Conservation (phyloP, 2,888 invertebrate species). For the Nebria brevicollis region DNA sequence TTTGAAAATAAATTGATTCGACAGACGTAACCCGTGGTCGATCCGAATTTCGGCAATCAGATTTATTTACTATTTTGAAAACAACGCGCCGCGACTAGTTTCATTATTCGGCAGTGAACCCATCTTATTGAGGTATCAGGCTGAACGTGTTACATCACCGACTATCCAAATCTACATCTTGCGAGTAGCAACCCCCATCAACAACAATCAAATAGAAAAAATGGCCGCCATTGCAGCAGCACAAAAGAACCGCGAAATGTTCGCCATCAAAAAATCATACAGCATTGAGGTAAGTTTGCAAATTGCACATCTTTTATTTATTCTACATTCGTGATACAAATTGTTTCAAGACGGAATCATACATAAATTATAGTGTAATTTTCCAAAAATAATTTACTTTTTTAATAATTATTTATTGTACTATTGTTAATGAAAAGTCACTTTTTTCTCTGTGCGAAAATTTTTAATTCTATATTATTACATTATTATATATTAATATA, state of each 20-base stretch:
- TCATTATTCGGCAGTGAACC: constrained; percentile 63
- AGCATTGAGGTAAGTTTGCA: constrained; percentile 89
- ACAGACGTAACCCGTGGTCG: constrained; percentile 72
- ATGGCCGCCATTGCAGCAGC: constrained; percentile 91
- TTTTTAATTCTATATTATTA: no score
- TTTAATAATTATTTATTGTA: no score
- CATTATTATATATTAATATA: no score
- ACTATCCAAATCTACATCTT: constrained; percentile 31
- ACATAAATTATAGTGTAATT: no score
- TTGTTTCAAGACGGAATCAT: no score
- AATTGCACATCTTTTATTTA: neutral
- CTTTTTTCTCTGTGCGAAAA: no score
- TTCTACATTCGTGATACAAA: neutral
- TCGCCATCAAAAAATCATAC: constrained; percentile 97
- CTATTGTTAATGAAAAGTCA: no score
- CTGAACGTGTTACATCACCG: constrained; percentile 52
- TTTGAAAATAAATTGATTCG: constrained; percentile 54
- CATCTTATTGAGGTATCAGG: constrained; percentile 57
- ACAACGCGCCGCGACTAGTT: constrained; percentile 61
- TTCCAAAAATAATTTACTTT: no score
- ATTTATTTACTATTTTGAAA: constrained; percentile 64
- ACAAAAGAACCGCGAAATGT: constrained; percentile 95
- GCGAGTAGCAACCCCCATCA: constrained; percentile 38
- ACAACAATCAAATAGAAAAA: constrained; percentile 54
- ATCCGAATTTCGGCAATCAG: constrained; percentile 60